Percentiles rank a stretch among this genome's conserved stretches.
phyloP scores from a whole-genome alignment of 2,888 invertebrate species.

The Rotaria socialis region DNA sequence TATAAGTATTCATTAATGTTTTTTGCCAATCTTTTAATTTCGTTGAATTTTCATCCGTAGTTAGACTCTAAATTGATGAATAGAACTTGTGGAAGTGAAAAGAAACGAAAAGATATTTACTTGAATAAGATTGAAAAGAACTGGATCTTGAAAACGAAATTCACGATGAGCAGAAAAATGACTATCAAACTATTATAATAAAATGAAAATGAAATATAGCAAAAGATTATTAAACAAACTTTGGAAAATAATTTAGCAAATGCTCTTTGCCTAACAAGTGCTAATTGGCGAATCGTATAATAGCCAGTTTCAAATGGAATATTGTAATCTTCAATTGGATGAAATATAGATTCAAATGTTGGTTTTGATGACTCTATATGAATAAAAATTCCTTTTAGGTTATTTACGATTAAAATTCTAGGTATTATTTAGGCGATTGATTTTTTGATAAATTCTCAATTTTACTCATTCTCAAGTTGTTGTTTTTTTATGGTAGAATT shows the following conservation, averaged over 20 bases:
- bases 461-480: no score
- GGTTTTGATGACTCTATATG: not conserved
- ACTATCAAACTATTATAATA: not conserved
- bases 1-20: not conserved
- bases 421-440: no score
- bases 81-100: not conserved
- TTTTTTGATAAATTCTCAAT: no score
- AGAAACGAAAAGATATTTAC: not conserved
- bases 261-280: not conserved
- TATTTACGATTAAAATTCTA: no score
- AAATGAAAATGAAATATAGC: not conserved
- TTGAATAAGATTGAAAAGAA: not conserved
- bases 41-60: not conserved
- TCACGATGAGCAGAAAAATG: slow-evolving; percentile 7
- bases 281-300: slow-evolving; percentile 31
- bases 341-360: slow-evolving; percentile 33
- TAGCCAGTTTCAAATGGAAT: slow-evolving; percentile 25
- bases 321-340: slow-evolving; percentile 22
- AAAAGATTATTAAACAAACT: not conserved
- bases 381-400: no score
- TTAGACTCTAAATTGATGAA: not conserved
- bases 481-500: no score
- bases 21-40: slow-evolving; percentile 26
- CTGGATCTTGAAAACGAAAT: slow-evolving; percentile 23
- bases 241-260: not conserved